Conservation (phyloP, 2,113 vertebrate species). For the Solea senegalensis region DNA sequence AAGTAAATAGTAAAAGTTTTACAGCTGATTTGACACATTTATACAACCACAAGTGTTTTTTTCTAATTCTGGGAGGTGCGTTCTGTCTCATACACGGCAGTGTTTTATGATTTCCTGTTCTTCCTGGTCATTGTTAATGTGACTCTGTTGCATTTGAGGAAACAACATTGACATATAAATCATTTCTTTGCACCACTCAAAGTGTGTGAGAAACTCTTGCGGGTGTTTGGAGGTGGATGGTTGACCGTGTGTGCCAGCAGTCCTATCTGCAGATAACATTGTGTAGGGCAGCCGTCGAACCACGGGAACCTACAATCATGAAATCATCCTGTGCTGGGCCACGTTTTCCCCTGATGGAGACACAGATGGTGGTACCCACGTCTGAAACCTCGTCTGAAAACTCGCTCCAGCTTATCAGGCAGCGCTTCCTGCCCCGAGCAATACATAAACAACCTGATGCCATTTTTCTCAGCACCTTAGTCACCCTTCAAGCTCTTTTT, state of each 20-base stretch:
- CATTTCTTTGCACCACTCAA: constrained; percentile 18
- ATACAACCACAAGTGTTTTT: background rate
- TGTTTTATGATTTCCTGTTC: constrained; percentile 63
- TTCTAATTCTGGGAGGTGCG: background rate
- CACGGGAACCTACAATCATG: constrained; percentile 36
- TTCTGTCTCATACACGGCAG: background rate
- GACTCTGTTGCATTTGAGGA: constrained; percentile 37
- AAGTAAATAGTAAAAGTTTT: constrained; percentile 3
- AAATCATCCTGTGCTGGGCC: constrained; percentile 58
- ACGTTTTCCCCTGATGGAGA: constrained; percentile 57
- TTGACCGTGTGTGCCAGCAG: constrained; percentile 46
- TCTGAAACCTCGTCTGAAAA: constrained; percentile 31
- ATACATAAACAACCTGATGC: constrained; percentile 1
- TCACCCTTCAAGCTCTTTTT: constrained; percentile 21
- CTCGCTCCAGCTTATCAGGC: constrained; percentile 29
- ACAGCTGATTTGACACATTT: constrained; percentile 6
- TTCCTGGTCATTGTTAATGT: constrained; percentile 55
- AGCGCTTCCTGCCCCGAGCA: constrained; percentile 51
- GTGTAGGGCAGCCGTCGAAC: constrained; percentile 61
- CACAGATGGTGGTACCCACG: constrained; percentile 48
- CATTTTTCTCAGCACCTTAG: constrained; percentile 32
- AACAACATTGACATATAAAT: constrained; percentile 52
- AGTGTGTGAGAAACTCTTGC: constrained; percentile 55
- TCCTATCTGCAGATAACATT: constrained; percentile 80
- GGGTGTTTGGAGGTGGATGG: constrained; percentile 38